Evolutionary conservation across 2,888 invertebrate genomes (phyloP).

Genomic region (Itoplectis maculator): DNA sequence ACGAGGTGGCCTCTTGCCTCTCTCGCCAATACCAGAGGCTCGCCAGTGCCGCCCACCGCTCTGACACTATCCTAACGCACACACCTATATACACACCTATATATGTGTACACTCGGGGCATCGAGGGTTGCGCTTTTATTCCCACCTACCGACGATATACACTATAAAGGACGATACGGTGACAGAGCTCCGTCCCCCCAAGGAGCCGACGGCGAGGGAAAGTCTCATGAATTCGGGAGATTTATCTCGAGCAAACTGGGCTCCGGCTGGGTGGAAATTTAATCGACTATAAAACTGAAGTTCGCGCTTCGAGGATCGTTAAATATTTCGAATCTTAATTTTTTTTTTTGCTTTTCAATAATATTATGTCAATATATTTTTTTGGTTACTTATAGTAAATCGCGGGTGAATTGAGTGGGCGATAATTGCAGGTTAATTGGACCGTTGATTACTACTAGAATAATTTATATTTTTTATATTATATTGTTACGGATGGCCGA

Average conservation of each 20-base stretch:
- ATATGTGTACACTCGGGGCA: not conserved
- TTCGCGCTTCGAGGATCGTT: not conserved
- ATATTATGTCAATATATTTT: too few relatives aligned
- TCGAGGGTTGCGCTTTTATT: slow-evolving; percentile 4
- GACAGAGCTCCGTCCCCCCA: slow-evolving; percentile 10
- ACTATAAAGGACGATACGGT: slow-evolving; percentile 6
- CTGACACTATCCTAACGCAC: slow-evolving; percentile 13
- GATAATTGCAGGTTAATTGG: too few relatives aligned
- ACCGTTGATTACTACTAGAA: too few relatives aligned
- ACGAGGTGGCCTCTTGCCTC: slow-evolving; percentile 42
- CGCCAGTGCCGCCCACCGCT: not conserved
- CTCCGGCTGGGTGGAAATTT: not conserved
- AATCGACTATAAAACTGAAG: slow-evolving; percentile 5
- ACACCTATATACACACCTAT: not conserved
- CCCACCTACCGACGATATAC: not conserved
- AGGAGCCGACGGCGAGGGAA: not conserved
- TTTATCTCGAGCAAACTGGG: not conserved
- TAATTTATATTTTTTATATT: too few relatives aligned
- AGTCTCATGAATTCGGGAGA: slow-evolving; percentile 26
- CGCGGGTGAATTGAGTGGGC: too few relatives aligned
- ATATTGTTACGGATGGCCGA: too few relatives aligned
- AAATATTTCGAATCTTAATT: not conserved
- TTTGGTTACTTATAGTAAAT: too few relatives aligned
- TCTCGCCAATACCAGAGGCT: not conserved
- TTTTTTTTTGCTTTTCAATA: not conserved